Percentiles rank a stretch among this genome's conserved stretches.
Conservation (phyloP, 2,797 vertebrate genomes). For the Paedocypris micromegethes region DNA sequence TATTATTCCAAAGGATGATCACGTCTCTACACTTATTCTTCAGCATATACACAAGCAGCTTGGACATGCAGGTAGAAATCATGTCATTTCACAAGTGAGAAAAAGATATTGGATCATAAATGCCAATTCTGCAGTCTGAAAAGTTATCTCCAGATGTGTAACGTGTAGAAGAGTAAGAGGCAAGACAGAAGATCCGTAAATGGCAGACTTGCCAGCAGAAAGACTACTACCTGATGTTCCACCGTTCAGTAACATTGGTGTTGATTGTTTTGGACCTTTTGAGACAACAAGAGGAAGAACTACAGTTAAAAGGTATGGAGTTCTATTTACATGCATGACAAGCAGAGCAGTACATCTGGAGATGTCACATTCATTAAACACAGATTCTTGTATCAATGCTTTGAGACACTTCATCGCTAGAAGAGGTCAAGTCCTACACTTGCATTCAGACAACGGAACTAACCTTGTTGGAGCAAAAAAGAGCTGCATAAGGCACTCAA, state of each 20-base stretch:
- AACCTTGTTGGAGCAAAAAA: too few relatives aligned
- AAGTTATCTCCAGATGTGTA: neutral
- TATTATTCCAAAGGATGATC: neutral
- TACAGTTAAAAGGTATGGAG: conserved; percentile 5
- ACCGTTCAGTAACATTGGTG: neutral
- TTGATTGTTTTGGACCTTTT: conserved; percentile 12
- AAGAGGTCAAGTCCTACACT: neutral
- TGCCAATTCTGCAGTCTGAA: conserved; percentile 3
- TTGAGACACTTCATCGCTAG: neutral
- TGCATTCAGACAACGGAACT: neutral
- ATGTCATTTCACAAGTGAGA: neutral
- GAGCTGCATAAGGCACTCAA: too few relatives aligned
- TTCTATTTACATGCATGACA: conserved; percentile 15
- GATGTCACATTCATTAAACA: conserved; percentile 4
- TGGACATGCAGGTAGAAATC: neutral
- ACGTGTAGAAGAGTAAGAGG: neutral
- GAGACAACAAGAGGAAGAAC: conserved; percentile 1
- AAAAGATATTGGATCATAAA: conserved; percentile 19
- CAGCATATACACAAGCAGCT: neutral
- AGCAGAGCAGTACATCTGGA: conserved; percentile 11
- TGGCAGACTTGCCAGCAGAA: conserved; percentile 8
- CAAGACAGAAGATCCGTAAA: neutral
- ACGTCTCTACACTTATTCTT: neutral
- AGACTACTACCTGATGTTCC: neutral
- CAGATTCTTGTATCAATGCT: conserved; percentile 1